Evolutionary conservation across 2,797 vertebrate species (phyloP), one percentile per base, ranked within the genome.

Genomic region (Allobates femoralis): DNA sequence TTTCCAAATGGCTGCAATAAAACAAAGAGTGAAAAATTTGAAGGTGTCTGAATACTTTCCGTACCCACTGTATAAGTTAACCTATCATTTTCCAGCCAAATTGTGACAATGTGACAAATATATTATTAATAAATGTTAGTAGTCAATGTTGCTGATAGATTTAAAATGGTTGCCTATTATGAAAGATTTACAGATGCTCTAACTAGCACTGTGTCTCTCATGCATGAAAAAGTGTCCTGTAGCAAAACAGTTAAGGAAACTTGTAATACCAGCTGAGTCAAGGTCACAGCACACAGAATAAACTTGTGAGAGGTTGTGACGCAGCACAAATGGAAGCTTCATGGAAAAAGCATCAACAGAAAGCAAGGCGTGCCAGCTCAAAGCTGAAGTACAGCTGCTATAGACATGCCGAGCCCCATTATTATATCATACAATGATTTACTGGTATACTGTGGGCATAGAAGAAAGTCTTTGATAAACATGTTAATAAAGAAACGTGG

Each of bases 261-360:
- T 60, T 62, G 41, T 62, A 62, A 82, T 86, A 75, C 30, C 71
- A 81, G 79, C 79, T 76, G 85, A 86, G 69, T 82, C 79, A 86
- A 86, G 85, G 85, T 86, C 79, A 82, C 16, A 6, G 69, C 85
- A 67, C 50, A 82, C 32, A 77, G 71, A 82, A 73, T 81, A 81
- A 75, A 81, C 78, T 50, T 34, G 79, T 75, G 41, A n/a, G 62
- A 53, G 71, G 56, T 37, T 86, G 79, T 86, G 85, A 82, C 71
- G 85, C 85, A 86, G 85, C 85, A 86, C 34, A 81, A 86, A 86
- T 64, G 21, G 78, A 86, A 76, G 37, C 69, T 69, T 81, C 85
- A 81, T 34, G 55, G 85, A 86, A 86, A 86, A 75, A 79, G 12
- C 66, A 51, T 58, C 69, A 73, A 50, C 58, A 56, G 11, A 7